A percentile compares a stretch with the other conserved stretches of the same genome.
Conservation (phyloP, 2,888 invertebrate genomes). For the Gastrophysa polygoni region DNA sequence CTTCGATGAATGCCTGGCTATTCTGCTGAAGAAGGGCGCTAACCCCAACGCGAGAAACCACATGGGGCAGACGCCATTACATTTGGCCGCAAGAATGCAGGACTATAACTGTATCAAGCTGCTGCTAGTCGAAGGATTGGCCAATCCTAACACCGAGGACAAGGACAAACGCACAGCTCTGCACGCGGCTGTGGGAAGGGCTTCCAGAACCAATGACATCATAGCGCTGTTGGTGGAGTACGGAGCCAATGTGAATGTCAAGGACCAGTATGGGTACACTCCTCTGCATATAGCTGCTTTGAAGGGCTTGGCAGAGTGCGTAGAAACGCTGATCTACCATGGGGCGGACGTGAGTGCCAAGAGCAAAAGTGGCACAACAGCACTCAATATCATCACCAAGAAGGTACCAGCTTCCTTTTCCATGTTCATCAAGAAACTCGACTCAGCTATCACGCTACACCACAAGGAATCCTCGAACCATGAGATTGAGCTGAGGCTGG, state of each 20-base stretch:
- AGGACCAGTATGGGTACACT: slow-evolving; percentile 85
- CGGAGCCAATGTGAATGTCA: slow-evolving; percentile 82
- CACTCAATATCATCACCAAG: slow-evolving; percentile 81
- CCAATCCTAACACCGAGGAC: slow-evolving; percentile 80
- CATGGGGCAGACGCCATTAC: slow-evolving; percentile 83
- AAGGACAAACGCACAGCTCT: slow-evolving; percentile 80
- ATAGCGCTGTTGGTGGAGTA: slow-evolving; percentile 78
- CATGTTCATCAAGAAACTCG: slow-evolving; percentile 81
- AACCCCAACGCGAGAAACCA: slow-evolving; percentile 76
- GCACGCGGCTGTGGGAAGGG: slow-evolving; percentile 83
- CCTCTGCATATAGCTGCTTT: slow-evolving; percentile 85
- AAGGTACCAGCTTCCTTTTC: slow-evolving; percentile 86
- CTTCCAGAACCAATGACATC: slow-evolving; percentile 78
- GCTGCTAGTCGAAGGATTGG: slow-evolving; percentile 65
- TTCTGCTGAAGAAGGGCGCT: slow-evolving; percentile 75
- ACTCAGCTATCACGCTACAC: slow-evolving; percentile 78
- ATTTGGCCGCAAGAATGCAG: slow-evolving; percentile 80
- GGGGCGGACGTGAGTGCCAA: slow-evolving; percentile 89
- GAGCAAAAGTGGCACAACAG: slow-evolving; percentile 85
- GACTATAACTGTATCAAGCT: slow-evolving; percentile 80
- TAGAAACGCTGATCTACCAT: slow-evolving; percentile 81
- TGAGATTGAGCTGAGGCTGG: slow-evolving; percentile 81
- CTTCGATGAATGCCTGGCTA: slow-evolving; percentile 77
- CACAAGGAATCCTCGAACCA: slow-evolving; percentile 77
- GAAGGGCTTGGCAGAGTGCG: slow-evolving; percentile 83